Conservation (phyloP, 2,888 invertebrate species). For the Ethmia dodecea region DNA sequence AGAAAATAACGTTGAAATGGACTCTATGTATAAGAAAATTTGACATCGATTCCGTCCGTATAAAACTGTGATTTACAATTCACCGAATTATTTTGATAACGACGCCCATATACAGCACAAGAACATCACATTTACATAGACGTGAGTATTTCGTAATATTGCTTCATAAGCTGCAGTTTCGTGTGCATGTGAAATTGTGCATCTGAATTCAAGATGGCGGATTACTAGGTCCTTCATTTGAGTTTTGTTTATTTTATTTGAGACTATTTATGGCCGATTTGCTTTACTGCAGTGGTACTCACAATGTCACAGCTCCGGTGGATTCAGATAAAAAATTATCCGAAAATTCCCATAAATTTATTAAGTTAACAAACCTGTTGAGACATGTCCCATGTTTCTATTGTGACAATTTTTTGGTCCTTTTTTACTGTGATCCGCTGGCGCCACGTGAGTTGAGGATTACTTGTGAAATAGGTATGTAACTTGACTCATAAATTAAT, state of each 20-base stretch:
- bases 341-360: too few relatives aligned
- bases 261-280: background rate
- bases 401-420: too few relatives aligned
- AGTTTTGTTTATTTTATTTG: slow-evolving; percentile 22
- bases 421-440: too few relatives aligned
- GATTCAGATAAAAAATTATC: too few relatives aligned
- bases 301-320: too few relatives aligned
- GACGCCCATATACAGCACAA: slow-evolving; percentile 17
- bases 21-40: slow-evolving; percentile 6
- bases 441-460: too few relatives aligned
- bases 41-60: slow-evolving; percentile 4
- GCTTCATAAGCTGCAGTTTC: slow-evolving; percentile 5
- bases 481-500: too few relatives aligned
- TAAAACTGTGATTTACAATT: slow-evolving; percentile 8
- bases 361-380: too few relatives aligned
- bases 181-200: slow-evolving; percentile 9
- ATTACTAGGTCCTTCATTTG: slow-evolving; percentile 17
- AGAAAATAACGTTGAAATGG: slow-evolving; percentile 11
- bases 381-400: too few relatives aligned
- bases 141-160: slow-evolving; percentile 42
- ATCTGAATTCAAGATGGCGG: slow-evolving; percentile 58
- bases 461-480: too few relatives aligned
- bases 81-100: slow-evolving; percentile 21
- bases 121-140: slow-evolving; percentile 24
- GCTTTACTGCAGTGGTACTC: background rate